Conservation (phyloP, 1,140 invertebrate genomes). For the Trypoxylus dichotomus region DNA sequence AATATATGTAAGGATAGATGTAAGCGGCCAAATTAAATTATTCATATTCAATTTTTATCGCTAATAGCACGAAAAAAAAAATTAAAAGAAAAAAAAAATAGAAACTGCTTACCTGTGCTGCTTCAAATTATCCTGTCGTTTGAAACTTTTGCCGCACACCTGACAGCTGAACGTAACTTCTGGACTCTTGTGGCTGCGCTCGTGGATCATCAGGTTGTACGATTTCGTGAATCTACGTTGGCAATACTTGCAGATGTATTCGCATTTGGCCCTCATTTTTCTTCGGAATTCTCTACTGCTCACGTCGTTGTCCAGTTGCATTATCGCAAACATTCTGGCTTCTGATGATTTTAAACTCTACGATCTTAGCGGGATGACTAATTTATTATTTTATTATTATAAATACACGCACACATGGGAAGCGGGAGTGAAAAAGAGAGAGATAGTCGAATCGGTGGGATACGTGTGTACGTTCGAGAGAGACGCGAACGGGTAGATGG, state of each 20-base stretch:
- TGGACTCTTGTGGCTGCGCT: slow-evolving; percentile 94
- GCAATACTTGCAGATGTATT: slow-evolving; percentile 99
- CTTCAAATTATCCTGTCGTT: slow-evolving; percentile 93
- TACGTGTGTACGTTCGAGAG: no score
- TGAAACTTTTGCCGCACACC: slow-evolving; percentile 97
- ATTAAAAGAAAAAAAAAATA: neutral
- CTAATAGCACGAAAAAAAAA: neutral
- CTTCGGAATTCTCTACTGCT: slow-evolving; percentile 87
- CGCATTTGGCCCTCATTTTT: slow-evolving; percentile 92
- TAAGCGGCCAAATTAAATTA: neutral
- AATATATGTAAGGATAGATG: no score
- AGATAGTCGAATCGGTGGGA: no score
- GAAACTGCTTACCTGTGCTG: slow-evolving; percentile 90
- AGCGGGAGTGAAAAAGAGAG: no score
- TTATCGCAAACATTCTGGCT: slow-evolving; percentile 78
- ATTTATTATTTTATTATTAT: slow-evolving; percentile 22
- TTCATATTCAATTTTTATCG: neutral
- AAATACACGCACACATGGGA: slow-evolving; percentile 26
- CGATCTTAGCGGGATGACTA: slow-evolving; percentile 12
- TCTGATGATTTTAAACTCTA: slow-evolving; percentile 25
- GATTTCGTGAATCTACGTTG: slow-evolving; percentile 98
- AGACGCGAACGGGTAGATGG: no score
- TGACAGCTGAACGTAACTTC: slow-evolving; percentile 98
- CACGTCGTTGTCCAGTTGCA: slow-evolving; percentile 88
- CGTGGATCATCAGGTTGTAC: slow-evolving; percentile 99